Conservation (phyloP, 1,140 invertebrate genomes). For the Ceratosolen fusciceps region DNA sequence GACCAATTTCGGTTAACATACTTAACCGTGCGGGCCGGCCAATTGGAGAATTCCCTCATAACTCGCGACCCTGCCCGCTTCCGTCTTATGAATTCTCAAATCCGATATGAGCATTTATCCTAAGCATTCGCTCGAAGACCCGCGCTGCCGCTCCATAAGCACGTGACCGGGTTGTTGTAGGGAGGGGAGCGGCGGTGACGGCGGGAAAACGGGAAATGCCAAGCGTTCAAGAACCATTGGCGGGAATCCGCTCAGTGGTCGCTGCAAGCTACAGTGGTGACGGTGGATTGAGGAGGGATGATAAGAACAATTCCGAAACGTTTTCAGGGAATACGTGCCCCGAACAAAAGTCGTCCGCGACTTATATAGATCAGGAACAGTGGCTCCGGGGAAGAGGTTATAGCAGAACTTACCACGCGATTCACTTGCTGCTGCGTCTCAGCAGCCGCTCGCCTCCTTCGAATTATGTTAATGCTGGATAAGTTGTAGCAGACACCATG, state of each 20-base stretch:
- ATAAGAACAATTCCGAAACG: not conserved
- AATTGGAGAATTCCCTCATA: conserved; percentile 1
- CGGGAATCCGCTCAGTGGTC: not conserved
- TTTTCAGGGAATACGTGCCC: not conserved
- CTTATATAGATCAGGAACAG: not conserved
- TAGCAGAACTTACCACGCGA: not conserved
- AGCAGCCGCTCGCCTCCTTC: not conserved
- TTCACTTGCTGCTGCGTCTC: too few relatives aligned
- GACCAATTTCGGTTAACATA: conserved; percentile 11
- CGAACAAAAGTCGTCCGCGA: not conserved
- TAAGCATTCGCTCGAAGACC: not conserved
- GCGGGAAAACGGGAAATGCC: not conserved
- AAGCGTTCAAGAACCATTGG: not conserved
- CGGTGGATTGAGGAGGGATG: not conserved
- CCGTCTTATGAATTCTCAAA: conserved; percentile 12
- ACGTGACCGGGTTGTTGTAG: too few relatives aligned
- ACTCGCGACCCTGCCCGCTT: not conserved
- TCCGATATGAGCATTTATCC: conserved; percentile 4
- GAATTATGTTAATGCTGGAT: not conserved
- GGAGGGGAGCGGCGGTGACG: not conserved
- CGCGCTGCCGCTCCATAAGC: not conserved
- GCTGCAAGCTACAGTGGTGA: too few relatives aligned
- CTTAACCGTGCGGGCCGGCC: not conserved
- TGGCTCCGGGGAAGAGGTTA: not conserved
- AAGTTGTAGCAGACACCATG: too few relatives aligned